A percentile compares a stretch with the other conserved stretches of the same genome.
Evolutionary conservation across 2,888 invertebrate species (phyloP).

Genomic region (Hanleya hanleyi): DNA sequence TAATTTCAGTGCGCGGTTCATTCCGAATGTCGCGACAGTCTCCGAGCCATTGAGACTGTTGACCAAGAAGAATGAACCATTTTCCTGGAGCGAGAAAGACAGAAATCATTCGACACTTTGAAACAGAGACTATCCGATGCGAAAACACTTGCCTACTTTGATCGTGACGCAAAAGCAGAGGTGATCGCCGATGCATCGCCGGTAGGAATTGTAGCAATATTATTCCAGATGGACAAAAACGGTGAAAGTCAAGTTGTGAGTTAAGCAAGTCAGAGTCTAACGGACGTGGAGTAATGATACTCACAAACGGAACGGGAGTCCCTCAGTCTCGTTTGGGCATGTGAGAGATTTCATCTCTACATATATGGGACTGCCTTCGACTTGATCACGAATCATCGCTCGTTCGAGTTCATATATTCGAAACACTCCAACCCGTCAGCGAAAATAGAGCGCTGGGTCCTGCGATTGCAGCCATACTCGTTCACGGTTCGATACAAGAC

Average conservation of each 20-base stretch:
- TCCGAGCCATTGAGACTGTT: slow-evolving; percentile 17
- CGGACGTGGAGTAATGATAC: slow-evolving; percentile 28
- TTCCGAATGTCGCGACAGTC: slow-evolving; percentile 17
- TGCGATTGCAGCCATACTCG: slow-evolving; percentile 29
- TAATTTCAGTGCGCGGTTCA: slow-evolving; percentile 18
- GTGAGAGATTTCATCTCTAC: slow-evolving; percentile 14
- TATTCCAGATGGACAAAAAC: slow-evolving; percentile 30
- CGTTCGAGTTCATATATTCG: slow-evolving; percentile 16
- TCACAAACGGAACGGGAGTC: slow-evolving; percentile 41
- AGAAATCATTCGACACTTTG: slow-evolving; percentile 19
- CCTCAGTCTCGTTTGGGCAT: slow-evolving; percentile 25
- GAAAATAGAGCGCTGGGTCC: slow-evolving; percentile 34
- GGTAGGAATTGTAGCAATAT: slow-evolving; percentile 30
- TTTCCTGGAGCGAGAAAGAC: neutral
- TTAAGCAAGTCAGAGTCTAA: slow-evolving; percentile 32
- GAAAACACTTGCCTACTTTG: slow-evolving; percentile 21
- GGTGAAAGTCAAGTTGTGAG: slow-evolving; percentile 25
- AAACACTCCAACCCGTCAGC: slow-evolving; percentile 27
- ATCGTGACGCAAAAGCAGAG: slow-evolving; percentile 5
- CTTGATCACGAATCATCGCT: slow-evolving; percentile 11
- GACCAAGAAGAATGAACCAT: neutral
- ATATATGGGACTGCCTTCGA: slow-evolving; percentile 15
- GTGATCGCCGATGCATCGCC: slow-evolving; percentile 32
- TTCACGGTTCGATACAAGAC: too few species aligned
- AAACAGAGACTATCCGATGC: slow-evolving; percentile 14